Conservation (phyloP, 2,113 vertebrate species). For the Calidris pygmaea region DNA sequence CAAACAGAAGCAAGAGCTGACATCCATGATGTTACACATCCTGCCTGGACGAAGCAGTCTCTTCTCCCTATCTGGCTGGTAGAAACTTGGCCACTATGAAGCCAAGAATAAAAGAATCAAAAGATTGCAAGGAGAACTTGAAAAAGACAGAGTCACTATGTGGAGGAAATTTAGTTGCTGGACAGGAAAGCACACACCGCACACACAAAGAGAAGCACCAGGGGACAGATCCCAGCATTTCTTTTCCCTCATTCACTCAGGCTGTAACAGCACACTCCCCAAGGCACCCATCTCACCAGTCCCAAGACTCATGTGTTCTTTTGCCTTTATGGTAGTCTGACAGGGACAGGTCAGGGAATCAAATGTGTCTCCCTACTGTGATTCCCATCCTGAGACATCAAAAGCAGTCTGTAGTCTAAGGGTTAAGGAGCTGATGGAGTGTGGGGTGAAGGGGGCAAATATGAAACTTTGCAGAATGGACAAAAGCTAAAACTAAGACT, state of each 20-base stretch:
- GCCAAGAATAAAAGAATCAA: background rate
- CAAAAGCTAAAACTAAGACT: background rate
- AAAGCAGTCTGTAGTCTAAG: background rate
- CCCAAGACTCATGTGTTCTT: background rate
- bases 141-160: background rate
- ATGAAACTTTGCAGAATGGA: background rate
- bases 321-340: background rate
- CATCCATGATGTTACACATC: rapidly evolving
- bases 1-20: background rate
- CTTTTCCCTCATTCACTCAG: background rate
- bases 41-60: background rate
- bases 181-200: background rate
- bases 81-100: background rate
- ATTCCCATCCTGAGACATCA: background rate
- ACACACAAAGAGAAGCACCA: background rate
- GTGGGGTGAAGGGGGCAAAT: rapidly evolving
- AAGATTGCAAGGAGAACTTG: background rate
- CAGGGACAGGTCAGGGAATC: background rate
- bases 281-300: background rate
- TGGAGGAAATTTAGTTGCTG: background rate
- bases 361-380: background rate
- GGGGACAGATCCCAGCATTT: background rate
- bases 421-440: background rate
- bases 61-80: background rate
- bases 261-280: background rate